Evolutionary conservation across 2,888 invertebrate species (phyloP), one percentile per base, ranked within the genome.

Genomic region (Incurvaria masculella): DNA sequence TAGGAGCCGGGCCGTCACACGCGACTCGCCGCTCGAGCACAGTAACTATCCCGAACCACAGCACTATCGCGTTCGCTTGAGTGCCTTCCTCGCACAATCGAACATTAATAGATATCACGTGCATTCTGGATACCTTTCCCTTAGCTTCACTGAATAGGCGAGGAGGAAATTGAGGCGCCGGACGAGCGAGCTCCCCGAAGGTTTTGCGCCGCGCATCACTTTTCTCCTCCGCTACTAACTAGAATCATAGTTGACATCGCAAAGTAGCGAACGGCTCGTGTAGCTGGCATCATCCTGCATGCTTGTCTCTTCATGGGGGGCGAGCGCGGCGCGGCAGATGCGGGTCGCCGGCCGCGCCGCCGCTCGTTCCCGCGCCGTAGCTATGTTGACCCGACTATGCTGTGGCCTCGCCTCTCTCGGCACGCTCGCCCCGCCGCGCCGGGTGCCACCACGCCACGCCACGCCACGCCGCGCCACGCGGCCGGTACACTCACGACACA

Each of bases 81-180:
- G 33, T 11, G 14, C 4, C 33, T 33, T 33, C 33, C 33, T 33
- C 42, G 70, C 72, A 70, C 69, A 62, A 61, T 66, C 64, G 72
- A 72, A 68, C 69, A 68, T 68, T 63, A 59, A 69, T 65, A 67
- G 64, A 65, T 70, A 72, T 73, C 71, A 72, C 68, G 65, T 65
- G 70, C 75, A 75, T 78, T 76, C 76, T 78, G 76, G 76, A 78
- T 78, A 78, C 78, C 78, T 78, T 78, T 78, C 78, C 78, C 76
- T 72, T 33, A 33, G 33, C 64, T 69, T 48, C 72, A 70, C 72
- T 69, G 72, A 72, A 68, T 50, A 68, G 63, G 65, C 66, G 65
- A 64, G 67, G 65, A 68, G 68, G 64, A 40, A 41, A n/a, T 4
- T 41, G 41, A 41, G 10, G 16, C 27, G 46, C 40, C 21, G 49